Percentiles rank a stretch among this genome's conserved stretches.
Conservation (phyloP, 1,140 invertebrate species). For the Eueides isabella region DNA sequence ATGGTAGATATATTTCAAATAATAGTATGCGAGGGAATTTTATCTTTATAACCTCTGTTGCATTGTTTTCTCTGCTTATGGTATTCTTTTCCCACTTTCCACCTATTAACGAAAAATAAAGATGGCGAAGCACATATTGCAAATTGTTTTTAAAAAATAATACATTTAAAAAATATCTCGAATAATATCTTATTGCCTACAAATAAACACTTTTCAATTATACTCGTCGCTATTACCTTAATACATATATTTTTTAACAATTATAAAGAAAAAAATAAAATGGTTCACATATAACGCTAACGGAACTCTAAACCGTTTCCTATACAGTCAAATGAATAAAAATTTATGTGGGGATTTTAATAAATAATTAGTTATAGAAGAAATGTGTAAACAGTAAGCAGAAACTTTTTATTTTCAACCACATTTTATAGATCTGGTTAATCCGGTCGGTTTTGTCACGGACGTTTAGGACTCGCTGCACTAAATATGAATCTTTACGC, state of each 20-base stretch:
- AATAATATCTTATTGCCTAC: too few relatives aligned
- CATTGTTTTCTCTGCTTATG: too few relatives aligned
- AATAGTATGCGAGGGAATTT: too few relatives aligned
- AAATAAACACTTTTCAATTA: too few relatives aligned
- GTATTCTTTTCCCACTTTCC: too few relatives aligned
- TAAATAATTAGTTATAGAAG: constrained; percentile 75
- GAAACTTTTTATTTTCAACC: constrained; percentile 70
- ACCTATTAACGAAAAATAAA: too few relatives aligned
- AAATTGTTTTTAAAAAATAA: too few relatives aligned
- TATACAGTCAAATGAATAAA: constrained; percentile 57
- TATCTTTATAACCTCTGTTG: too few relatives aligned
- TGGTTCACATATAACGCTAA: background rate
- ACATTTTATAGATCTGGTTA: constrained; percentile 71
- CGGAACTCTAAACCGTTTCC: constrained; percentile 56
- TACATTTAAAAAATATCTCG: too few relatives aligned
- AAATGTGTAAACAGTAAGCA: constrained; percentile 76
- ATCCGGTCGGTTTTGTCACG: constrained; percentile 76
- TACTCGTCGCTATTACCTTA: too few relatives aligned
- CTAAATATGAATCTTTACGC: constrained; percentile 79
- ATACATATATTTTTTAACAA: background rate
- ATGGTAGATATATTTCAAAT: too few relatives aligned
- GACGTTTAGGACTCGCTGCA: constrained; percentile 62
- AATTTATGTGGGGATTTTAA: constrained; percentile 78
- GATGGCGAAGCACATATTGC: too few relatives aligned
- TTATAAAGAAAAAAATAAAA: background rate